Evolutionary conservation across 2,113 vertebrate species (phyloP).

Genomic region (Thalassoma bifasciatum): DNA sequence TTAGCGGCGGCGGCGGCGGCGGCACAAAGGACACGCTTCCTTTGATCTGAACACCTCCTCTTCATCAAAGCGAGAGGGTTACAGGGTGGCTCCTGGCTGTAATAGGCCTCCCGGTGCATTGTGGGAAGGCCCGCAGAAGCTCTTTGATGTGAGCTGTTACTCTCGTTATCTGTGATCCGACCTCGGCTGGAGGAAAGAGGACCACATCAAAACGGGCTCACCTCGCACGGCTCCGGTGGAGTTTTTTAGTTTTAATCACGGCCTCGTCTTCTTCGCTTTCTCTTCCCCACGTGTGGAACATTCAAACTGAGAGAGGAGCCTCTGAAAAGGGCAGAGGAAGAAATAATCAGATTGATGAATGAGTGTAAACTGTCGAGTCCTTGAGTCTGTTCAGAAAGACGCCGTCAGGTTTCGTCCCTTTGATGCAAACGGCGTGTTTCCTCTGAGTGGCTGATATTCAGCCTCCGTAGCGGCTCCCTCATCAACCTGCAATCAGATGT

Average conservation of each 20-base stretch:
- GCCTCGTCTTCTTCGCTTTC: background rate
- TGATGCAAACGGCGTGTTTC: too few species aligned
- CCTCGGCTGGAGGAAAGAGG: background rate
- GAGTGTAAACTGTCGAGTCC: too few species aligned
- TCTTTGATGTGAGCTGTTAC: conserved; percentile 53
- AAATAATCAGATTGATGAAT: too few species aligned
- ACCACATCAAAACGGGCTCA: background rate
- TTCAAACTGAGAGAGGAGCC: background rate
- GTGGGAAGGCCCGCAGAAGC: conserved; percentile 12
- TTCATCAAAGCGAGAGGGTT: conserved; percentile 47
- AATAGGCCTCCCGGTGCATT: conserved; percentile 54
- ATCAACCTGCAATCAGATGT: background rate
- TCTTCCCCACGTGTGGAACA: background rate
- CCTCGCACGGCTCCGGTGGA: background rate
- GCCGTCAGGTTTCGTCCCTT: too few species aligned
- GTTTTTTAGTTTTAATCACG: background rate
- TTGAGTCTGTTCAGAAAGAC: too few species aligned
- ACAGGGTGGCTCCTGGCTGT: conserved; percentile 33
- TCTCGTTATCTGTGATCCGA: conserved; percentile 36
- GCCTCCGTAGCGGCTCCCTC: too few species aligned
- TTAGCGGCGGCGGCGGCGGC: too few species aligned
- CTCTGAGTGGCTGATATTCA: too few species aligned
- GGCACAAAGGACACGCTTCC: conserved; percentile 12
- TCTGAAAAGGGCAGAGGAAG: conserved; percentile 8
- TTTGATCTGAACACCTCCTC: conserved; percentile 50